Conservation (phyloP, 1,140 invertebrate genomes). For the Micrasema longulum region DNA sequence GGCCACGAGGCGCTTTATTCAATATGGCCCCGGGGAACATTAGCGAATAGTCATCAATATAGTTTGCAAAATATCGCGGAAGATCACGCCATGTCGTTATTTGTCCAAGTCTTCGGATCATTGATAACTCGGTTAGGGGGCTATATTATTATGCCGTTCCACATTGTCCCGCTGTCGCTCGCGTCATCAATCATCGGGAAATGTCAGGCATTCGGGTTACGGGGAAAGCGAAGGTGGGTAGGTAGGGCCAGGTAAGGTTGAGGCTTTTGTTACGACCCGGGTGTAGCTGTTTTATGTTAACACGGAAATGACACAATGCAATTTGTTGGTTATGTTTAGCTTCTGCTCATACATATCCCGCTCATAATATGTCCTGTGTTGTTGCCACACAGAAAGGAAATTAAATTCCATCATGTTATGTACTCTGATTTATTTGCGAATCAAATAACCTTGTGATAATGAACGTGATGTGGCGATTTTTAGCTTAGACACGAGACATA, state of each 20-base stretch:
- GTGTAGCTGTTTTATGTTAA: neutral
- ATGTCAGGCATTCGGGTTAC: slow-evolving; percentile 9
- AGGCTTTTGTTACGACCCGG: neutral
- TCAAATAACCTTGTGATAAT: too few species aligned
- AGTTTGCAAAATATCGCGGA: slow-evolving; percentile 17
- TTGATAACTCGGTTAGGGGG: neutral
- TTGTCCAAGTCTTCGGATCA: neutral
- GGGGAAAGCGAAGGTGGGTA: neutral
- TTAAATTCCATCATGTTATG: too few species aligned
- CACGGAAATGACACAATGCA: slow-evolving; percentile 10
- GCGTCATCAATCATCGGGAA: slow-evolving; percentile 27
- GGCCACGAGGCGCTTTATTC: neutral
- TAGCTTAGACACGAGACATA: too few species aligned
- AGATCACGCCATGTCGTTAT: slow-evolving; percentile 26
- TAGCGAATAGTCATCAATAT: slow-evolving; percentile 5
- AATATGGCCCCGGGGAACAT: neutral
- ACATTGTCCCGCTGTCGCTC: neutral
- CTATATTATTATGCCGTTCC: neutral
- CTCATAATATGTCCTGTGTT: too few species aligned
- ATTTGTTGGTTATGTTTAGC: slow-evolving; percentile 9
- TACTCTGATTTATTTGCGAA: too few species aligned
- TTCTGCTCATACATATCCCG: too few species aligned
- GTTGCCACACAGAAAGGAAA: too few species aligned
- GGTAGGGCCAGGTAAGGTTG: neutral
- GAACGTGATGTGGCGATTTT: too few species aligned